A percentile compares a stretch with the other conserved stretches of the same genome.
phyloP scores from a whole-genome alignment of 1,140 invertebrate species.

The Papilio dardanus region DNA sequence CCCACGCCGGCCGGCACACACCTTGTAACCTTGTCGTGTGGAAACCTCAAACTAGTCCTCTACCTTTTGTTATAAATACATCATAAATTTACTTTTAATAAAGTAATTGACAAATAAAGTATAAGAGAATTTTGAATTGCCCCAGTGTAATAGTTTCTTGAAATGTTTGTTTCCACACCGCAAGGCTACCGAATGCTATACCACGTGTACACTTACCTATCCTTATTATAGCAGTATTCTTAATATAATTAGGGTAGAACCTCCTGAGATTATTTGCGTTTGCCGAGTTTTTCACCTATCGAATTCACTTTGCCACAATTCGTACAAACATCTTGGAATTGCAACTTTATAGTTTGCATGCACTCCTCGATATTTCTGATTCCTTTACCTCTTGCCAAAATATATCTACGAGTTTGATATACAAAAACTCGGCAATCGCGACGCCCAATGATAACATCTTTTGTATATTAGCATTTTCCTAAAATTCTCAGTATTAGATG shows the following conservation, averaged over 20 bases:
- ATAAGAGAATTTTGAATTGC: background rate
- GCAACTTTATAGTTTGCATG: background rate
- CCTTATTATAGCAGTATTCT: constrained; percentile 76
- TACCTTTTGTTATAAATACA: background rate
- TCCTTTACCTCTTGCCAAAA: constrained; percentile 33
- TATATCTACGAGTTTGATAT: constrained; percentile 27
- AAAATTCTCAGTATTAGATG: constrained; percentile 74
- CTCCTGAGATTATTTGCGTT: constrained; percentile 67
- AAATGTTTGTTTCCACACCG: constrained; percentile 48
- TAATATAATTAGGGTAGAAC: constrained; percentile 77
- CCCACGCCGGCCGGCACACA: constrained; percentile 60
- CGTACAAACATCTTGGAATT: background rate
- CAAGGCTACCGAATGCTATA: constrained; percentile 68
- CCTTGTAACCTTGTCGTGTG: constrained; percentile 59
- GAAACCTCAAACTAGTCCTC: background rate
- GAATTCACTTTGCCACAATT: background rate
- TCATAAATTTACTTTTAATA: background rate
- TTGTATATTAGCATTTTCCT: constrained; percentile 74
- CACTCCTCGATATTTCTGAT: background rate
- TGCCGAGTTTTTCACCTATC: constrained; percentile 46
- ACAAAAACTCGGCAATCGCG: constrained; percentile 44
- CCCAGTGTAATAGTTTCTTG: background rate
- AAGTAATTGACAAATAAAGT: background rate
- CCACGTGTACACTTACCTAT: constrained; percentile 71
- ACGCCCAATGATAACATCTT: constrained; percentile 63